Evolutionary conservation across 1,140 invertebrate genomes (phyloP).

Genomic region (Thaumatotibia leucotreta): DNA sequence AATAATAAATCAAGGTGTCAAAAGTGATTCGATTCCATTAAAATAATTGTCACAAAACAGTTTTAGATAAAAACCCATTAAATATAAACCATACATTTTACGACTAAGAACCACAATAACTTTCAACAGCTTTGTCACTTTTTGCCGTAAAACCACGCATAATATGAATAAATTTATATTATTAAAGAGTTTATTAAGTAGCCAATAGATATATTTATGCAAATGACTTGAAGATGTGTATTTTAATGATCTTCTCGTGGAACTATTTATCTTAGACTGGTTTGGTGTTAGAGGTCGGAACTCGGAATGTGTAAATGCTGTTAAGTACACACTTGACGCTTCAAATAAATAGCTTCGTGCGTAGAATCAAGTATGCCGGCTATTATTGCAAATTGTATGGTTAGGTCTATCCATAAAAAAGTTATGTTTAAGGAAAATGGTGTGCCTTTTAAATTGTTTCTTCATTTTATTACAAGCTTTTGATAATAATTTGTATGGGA

Average conservation of each 20-base stretch:
- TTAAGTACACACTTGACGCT: background rate
- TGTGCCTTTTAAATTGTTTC: too few relatives aligned
- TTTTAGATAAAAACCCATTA: background rate
- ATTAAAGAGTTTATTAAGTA: background rate
- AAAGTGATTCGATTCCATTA: background rate
- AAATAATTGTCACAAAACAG: background rate
- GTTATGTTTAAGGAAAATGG: too few relatives aligned
- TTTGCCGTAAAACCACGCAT: background rate
- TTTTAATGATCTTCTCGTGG: background rate
- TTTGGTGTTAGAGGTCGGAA: background rate
- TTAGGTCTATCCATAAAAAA: too few relatives aligned
- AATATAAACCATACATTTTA: background rate
- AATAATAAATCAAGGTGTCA: background rate
- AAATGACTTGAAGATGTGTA: background rate
- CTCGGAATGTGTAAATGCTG: background rate
- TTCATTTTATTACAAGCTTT: background rate
- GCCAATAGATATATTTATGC: background rate
- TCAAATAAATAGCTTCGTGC: background rate
- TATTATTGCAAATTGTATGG: too few relatives aligned
- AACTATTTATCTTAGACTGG: background rate
- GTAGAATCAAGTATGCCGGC: background rate
- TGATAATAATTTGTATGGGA: too few relatives aligned
- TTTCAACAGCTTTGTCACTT: background rate
- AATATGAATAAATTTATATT: background rate
- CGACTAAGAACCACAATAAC: background rate